Percentiles rank a stretch among this genome's conserved stretches.
These are phyloP conservation scores for Leptodactylus fallax DNA, from an alignment of 2,797 vertebrate species.

Conservation along the genomic window DNA sequence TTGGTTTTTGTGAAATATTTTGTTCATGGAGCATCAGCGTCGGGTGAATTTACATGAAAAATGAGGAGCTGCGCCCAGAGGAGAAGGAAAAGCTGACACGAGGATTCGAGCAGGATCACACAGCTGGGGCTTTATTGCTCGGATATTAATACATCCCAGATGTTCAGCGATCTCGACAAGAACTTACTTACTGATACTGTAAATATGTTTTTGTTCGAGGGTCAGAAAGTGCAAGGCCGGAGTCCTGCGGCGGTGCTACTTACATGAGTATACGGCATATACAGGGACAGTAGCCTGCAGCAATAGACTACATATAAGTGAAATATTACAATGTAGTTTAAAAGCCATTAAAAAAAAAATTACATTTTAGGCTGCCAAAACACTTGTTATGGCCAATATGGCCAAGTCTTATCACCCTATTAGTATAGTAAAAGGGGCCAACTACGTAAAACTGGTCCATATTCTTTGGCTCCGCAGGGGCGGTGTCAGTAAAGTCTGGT, in stretches of 20 bases:
- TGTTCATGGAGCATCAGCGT: background rate
- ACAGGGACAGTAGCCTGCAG: background rate
- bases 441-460: no score
- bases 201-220: background rate
- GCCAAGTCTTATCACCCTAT: no score
- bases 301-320: accelerated
- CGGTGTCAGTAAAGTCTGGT: no score
- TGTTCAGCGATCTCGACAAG: slow-evolving; percentile 34
- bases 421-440: no score
- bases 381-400: no score
- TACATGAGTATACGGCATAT: background rate
- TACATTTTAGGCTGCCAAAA: no score
- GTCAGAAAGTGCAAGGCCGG: background rate
- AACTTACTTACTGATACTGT: slow-evolving; percentile 15
- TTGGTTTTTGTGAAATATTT: background rate
- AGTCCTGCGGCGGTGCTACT: background rate
- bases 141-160: slow-evolving; percentile 41
- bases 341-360: background rate
- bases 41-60: slow-evolving; percentile 29
- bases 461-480: no score
- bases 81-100: slow-evolving; percentile 45
- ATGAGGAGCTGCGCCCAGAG: slow-evolving; percentile 33
- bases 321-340: background rate
- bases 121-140: slow-evolving; percentile 38
- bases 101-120: background rate